Base-by-base conservation (phyloP, 37 sponge, comb jelly and placozoan genomes). In the Beroe forskalii region DNA sequence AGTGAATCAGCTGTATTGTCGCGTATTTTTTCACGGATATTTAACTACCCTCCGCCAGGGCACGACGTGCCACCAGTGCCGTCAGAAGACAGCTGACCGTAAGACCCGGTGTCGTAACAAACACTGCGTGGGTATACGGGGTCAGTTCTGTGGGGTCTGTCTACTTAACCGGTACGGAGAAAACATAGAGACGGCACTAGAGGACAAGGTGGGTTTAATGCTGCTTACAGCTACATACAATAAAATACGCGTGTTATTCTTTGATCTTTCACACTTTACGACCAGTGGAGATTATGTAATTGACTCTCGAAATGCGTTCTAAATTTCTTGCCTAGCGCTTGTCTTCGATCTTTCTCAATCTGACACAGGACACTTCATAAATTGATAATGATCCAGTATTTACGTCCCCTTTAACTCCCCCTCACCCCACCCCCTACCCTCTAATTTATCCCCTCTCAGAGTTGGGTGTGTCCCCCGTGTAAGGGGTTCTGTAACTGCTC, bases 391-490 rank as follows among this genome's bases (percentile, higher is more conserved):
- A n/a, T n/a, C n/a, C n/a, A n/a, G n/a, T n/a, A n/a, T n/a, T n/a
- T n/a, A n/a, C n/a, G n/a, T n/a, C n/a, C n/a, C n/a, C n/a, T n/a
- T 23, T 23, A 8, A 22, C 3, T 6, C 17, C 66, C 66, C 66
- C 14, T 4, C 17, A 8, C 17, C 30, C 30, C 66, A 6, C 17
- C 14, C 31, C 17, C 30, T 64, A 22, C 14, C 25, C 4, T 64
- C 30, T 55, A 9, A 9, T 55, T 17, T n/a, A n/a, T n/a, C 30
- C 66, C 24, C 66, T 64, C 66, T 61, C 30, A 90, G 83, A 76
- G 67, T 0, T 96, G 96, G 96, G 92, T 96, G 61, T 96, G 96
- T 92, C 96, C 96, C 12, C 96, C 96, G 0, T 96, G 96, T 90
- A 67, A 94, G 9, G 91, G 92, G 6, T 92, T 92, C 32, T 96